Percentiles rank a stretch among this genome's conserved stretches.
Conservation (phyloP, 2,113 vertebrate species). For the Ctenomys sociabilis region DNA sequence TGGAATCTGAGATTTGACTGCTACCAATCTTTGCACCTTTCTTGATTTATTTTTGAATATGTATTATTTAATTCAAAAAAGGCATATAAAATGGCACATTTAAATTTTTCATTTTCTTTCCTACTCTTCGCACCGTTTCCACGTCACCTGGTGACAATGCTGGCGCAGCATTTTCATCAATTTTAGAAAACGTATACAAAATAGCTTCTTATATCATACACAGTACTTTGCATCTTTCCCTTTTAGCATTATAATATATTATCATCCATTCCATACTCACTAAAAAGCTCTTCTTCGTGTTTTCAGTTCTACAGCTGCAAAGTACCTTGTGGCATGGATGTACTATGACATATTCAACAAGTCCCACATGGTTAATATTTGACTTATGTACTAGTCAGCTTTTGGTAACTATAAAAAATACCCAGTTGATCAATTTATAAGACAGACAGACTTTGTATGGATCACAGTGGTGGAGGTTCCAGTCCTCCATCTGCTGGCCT, state of each 20-base stretch:
- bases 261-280: neutral
- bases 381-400: neutral
- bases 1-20: neutral
- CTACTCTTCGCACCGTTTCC: neutral
- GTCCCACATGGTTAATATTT: neutral
- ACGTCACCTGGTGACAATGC: neutral
- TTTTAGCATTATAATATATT: neutral
- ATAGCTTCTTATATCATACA: neutral
- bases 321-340: neutral
- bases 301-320: neutral
- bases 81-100: neutral
- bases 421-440: neutral
- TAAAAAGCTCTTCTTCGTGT: neutral
- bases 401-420: neutral
- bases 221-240: neutral
- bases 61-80: neutral
- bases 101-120: neutral
- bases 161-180: neutral
- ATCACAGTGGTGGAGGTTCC: neutral
- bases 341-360: neutral
- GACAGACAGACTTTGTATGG: neutral
- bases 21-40: neutral
- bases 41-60: slow-evolving; percentile 41
- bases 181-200: neutral
- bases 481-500: neutral